These are phyloP conservation scores for Odontesthes bonariensis DNA, from an alignment of 2,113 vertebrate species.

Conservation along the genomic window DNA sequence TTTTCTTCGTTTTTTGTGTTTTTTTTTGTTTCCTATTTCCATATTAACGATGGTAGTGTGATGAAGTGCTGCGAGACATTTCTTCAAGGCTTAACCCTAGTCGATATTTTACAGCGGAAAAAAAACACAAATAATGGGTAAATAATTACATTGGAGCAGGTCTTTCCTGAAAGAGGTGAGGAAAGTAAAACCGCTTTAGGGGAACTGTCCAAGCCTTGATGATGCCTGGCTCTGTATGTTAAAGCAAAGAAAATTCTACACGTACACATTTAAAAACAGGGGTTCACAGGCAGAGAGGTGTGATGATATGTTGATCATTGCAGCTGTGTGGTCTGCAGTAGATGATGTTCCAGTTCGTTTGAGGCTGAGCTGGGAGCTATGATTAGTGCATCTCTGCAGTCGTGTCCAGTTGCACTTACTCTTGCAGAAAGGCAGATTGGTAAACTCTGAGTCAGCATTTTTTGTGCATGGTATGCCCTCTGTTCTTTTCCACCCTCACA, in stretches of 20 bases:
- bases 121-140: conserved; percentile 65
- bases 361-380: conserved; percentile 44
- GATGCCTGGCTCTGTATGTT: conserved; percentile 12
- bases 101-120: conserved; percentile 43
- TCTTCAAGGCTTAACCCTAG: conserved; percentile 45
- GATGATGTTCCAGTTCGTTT: conserved; percentile 47
- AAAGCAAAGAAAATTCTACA: conserved; percentile 15
- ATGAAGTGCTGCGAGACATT: conserved; percentile 49
- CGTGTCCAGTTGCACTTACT: conserved; percentile 73
- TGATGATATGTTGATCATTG: conserved; percentile 4
- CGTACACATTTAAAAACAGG: not conserved
- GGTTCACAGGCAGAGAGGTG: not conserved
- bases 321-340: conserved; percentile 14
- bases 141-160: conserved; percentile 50
- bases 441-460: conserved; percentile 75
- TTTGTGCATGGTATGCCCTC: conserved; percentile 44
- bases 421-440: conserved; percentile 73
- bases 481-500: conserved; percentile 62
- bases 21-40: not conserved
- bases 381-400: conserved; percentile 63
- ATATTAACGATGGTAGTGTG: conserved; percentile 45
- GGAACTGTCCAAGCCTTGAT: conserved; percentile 12
- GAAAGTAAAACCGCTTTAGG: conserved; percentile 39
- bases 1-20: not conserved
- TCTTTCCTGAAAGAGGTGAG: conserved; percentile 29